These are phyloP conservation scores for Subacronicta megacephala DNA, from an alignment of 2,888 invertebrate genomes.

Conservation along the genomic window DNA sequence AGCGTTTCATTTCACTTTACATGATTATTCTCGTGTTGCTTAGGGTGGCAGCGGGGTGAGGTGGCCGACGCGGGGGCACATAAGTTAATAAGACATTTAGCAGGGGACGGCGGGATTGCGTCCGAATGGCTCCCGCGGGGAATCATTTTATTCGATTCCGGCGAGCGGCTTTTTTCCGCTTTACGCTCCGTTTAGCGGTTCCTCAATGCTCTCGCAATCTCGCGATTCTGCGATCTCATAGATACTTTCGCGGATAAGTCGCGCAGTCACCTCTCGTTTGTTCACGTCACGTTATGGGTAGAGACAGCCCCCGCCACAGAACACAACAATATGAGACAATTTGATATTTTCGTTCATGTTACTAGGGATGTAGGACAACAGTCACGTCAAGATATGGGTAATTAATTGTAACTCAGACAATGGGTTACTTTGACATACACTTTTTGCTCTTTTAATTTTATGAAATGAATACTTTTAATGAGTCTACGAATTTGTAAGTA, in stretches of 20 bases:
- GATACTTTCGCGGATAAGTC: slow-evolving; percentile 53
- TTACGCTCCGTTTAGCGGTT: slow-evolving; percentile 88
- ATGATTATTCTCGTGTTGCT: slow-evolving; percentile 88
- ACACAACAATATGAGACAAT: slow-evolving; percentile 64
- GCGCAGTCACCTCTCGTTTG: slow-evolving; percentile 75
- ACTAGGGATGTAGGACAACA: slow-evolving; percentile 66
- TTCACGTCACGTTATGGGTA: slow-evolving; percentile 70
- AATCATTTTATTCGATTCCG: slow-evolving; percentile 93
- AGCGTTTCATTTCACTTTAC: slow-evolving; percentile 90
- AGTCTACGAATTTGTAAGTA: too few relatives aligned
- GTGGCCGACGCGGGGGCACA: slow-evolving; percentile 74
- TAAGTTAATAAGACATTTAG: slow-evolving; percentile 90
- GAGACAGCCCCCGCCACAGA: slow-evolving; percentile 73
- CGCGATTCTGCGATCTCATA: slow-evolving; percentile 62
- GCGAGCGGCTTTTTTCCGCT: slow-evolving; percentile 88
- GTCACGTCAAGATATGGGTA: slow-evolving; percentile 31
- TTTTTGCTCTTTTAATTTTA: too few relatives aligned
- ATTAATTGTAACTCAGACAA: slow-evolving; percentile 30
- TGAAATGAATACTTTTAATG: not conserved
- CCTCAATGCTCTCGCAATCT: slow-evolving; percentile 77
- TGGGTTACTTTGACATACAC: slow-evolving; percentile 28
- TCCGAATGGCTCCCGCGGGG: slow-evolving; percentile 93
- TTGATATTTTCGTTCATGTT: slow-evolving; percentile 62
- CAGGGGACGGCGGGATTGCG: slow-evolving; percentile 90
- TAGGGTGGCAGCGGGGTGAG: slow-evolving; percentile 65